These are phyloP conservation scores for Callithrix jacchus DNA, from an alignment of 2,113 vertebrate species.

Conservation along the genomic window DNA sequence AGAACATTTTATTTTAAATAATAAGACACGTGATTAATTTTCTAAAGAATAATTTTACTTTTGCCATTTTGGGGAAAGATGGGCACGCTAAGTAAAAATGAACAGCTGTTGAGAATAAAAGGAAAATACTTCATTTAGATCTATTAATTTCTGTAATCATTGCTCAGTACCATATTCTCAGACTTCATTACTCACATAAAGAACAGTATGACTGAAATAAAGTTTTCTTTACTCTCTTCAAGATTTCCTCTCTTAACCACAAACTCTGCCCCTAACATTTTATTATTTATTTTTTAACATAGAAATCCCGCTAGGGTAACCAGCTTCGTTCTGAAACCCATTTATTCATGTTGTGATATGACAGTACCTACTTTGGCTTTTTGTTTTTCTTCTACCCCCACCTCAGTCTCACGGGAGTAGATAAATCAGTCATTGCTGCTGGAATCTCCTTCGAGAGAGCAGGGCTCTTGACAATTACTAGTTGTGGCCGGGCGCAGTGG, in stretches of 20 bases:
- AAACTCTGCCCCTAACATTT: not conserved
- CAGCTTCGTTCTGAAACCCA: slow-evolving; percentile 69
- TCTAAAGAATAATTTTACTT: slow-evolving; percentile 71
- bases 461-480: too few species aligned
- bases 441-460: not conserved
- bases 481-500: too few species aligned
- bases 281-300: slow-evolving; percentile 70
- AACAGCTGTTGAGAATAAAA: slow-evolving; percentile 63
- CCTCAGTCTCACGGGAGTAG: slow-evolving; percentile 21
- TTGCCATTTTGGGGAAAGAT: slow-evolving; percentile 62
- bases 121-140: slow-evolving; percentile 70
- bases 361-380: not conserved
- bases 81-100: slow-evolving; percentile 60
- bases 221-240: slow-evolving; percentile 43
- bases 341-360: slow-evolving; percentile 26
- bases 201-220: slow-evolving; percentile 46
- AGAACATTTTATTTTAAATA: slow-evolving; percentile 59
- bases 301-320: slow-evolving; percentile 48
- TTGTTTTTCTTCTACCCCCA: not conserved
- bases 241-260: slow-evolving; percentile 53
- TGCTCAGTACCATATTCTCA: slow-evolving; percentile 55
- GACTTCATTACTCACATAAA: slow-evolving; percentile 71
- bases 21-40: slow-evolving; percentile 69
- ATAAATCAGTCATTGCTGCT: not conserved
- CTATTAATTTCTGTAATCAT: slow-evolving; percentile 64